A percentile compares a stretch with the other conserved stretches of the same genome.
Conservation (phyloP, 1,140 invertebrate genomes). For the Brachionus manjavacas region DNA sequence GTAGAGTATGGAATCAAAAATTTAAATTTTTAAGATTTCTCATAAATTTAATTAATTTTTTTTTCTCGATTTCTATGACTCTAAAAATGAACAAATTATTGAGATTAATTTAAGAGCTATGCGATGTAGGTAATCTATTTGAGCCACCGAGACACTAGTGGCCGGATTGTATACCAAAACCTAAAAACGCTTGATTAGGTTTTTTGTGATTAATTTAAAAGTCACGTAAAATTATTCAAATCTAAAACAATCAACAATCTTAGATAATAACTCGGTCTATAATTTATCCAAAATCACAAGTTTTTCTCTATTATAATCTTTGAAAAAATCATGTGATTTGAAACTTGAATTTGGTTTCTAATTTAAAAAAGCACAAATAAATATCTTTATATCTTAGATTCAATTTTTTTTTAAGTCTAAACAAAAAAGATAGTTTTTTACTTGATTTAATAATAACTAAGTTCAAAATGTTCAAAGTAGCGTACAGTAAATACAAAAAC, state of each 20-base stretch:
- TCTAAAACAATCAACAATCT: background rate
- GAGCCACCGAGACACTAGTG: background rate
- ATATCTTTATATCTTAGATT: background rate
- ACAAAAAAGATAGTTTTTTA: background rate
- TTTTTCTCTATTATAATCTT: background rate
- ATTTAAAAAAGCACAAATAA: background rate
- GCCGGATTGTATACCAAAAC: background rate
- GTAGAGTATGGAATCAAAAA: background rate
- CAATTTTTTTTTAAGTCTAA: background rate
- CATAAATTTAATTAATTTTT: background rate
- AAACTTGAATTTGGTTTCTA: background rate
- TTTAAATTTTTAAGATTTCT: background rate
- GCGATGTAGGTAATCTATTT: background rate
- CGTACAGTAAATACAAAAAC: conserved; percentile 30
- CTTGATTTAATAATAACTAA: background rate
- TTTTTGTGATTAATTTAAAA: background rate
- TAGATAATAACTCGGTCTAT: background rate
- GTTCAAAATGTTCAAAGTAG: conserved; percentile 4
- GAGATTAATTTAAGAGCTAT: background rate
- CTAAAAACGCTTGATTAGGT: background rate
- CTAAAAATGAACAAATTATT: background rate
- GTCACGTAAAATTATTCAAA: background rate
- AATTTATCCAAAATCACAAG: background rate
- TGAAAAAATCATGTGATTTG: background rate
- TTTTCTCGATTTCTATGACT: background rate